A percentile compares a stretch with the other conserved stretches of the same genome.
Evolutionary conservation across 2,797 vertebrate species (phyloP).

Genomic region (Brachyalestes nurse): DNA sequence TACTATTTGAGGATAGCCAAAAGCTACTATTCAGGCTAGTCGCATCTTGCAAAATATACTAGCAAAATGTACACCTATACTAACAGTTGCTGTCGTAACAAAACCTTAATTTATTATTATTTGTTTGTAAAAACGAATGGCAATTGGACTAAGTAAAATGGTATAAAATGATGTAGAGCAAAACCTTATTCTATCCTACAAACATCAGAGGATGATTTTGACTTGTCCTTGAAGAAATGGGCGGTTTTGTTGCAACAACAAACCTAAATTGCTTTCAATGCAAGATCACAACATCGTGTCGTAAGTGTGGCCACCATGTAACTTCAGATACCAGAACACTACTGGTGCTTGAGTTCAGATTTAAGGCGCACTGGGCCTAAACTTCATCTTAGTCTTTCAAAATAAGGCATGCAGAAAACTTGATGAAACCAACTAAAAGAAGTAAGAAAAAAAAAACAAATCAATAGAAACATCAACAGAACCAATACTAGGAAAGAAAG

Average conservation of each 20-base stretch:
- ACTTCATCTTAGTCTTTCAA: slow-evolving; percentile 62
- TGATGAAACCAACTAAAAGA: slow-evolving; percentile 65
- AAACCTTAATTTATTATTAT: too few species aligned
- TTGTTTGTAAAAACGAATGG: too few species aligned
- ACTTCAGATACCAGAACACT: slow-evolving; percentile 46
- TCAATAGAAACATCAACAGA: slow-evolving; percentile 57
- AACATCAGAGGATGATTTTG: too few species aligned
- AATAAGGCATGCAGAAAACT: slow-evolving; percentile 71
- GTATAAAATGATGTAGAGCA: not conserved
- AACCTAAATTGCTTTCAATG: slow-evolving; percentile 3
- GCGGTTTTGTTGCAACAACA: not conserved
- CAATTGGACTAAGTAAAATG: too few species aligned
- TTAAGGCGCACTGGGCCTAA: slow-evolving; percentile 59
- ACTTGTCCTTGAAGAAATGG: too few species aligned
- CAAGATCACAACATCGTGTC: slow-evolving; percentile 36
- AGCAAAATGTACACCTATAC: too few species aligned
- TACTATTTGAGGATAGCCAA: not conserved
- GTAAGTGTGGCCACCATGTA: slow-evolving; percentile 42
- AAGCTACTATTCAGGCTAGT: not conserved
- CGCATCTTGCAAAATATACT: too few species aligned
- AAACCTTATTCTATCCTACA: too few species aligned
- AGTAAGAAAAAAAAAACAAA: slow-evolving; percentile 56
- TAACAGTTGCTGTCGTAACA: too few species aligned
- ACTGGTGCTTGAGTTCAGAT: slow-evolving; percentile 56
- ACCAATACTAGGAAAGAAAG: slow-evolving; percentile 57